phyloP scores from a whole-genome alignment of 2,113 vertebrate species.

The Malaclemys terrapin region DNA sequence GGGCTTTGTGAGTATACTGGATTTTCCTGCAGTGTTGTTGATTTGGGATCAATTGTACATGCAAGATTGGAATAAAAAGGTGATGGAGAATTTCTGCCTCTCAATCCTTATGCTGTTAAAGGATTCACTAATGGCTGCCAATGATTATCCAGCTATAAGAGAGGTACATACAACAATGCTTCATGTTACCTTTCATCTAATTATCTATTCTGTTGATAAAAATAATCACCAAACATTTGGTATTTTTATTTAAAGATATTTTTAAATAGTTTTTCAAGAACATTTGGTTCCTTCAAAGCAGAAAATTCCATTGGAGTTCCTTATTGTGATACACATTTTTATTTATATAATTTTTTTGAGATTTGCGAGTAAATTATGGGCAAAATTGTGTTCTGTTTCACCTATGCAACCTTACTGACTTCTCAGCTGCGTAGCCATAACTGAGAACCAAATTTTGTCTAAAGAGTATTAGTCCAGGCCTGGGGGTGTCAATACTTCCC shows the following conservation, averaged over 20 bases:
- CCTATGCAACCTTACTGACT: neutral
- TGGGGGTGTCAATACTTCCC: neutral
- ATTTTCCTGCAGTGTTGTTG: slow-evolving; percentile 47
- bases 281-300: neutral
- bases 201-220: neutral
- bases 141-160: slow-evolving; percentile 37
- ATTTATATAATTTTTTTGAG: neutral
- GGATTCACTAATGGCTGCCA: slow-evolving; percentile 45
- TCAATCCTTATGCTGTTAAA: slow-evolving; percentile 50
- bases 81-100: slow-evolving; percentile 56
- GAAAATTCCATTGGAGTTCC: neutral
- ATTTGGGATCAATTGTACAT: slow-evolving; percentile 66
- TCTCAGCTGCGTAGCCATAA: neutral
- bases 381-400: neutral
- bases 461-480: neutral
- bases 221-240: neutral
- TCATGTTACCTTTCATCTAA: neutral
- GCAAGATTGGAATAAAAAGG: slow-evolving; percentile 34
- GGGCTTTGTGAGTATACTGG: slow-evolving; percentile 53
- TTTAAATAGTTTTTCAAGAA: neutral
- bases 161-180: neutral
- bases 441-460: neutral
- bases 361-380: neutral
- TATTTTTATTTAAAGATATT: neutral
- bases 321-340: neutral